These are phyloP conservation scores for Percopsis transmontana DNA, from an alignment of 2,113 vertebrate species.

Conservation along the genomic window DNA sequence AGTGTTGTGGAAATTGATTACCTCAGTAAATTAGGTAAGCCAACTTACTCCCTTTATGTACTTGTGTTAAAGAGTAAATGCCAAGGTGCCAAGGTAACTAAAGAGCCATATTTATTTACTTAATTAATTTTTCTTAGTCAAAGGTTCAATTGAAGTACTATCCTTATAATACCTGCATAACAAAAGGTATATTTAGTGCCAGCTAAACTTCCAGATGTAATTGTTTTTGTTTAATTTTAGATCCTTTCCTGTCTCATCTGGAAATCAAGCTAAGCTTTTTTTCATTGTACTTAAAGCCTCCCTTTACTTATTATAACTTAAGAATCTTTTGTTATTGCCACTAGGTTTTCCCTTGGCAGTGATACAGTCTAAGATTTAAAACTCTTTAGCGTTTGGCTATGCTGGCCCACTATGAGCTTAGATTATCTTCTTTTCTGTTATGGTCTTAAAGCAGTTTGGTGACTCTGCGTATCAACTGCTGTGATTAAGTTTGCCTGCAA, in stretches of 20 bases:
- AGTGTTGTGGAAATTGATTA: too few species aligned
- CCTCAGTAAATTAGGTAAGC: too few species aligned
- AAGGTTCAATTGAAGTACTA: conserved; percentile 29
- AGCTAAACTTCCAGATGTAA: conserved; percentile 32
- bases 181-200: conserved; percentile 12
- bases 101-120: background rate
- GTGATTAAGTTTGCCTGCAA: conserved; percentile 48
- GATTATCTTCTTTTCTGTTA: conserved; percentile 56
- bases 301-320: conserved; percentile 49
- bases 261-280: conserved; percentile 24
- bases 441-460: conserved; percentile 38
- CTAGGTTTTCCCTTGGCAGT: conserved; percentile 57
- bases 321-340: conserved; percentile 60
- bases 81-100: too few species aligned
- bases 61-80: too few species aligned
- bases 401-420: conserved; percentile 30
- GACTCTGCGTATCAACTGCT: conserved; percentile 30
- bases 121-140: conserved; percentile 4
- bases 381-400: conserved; percentile 48
- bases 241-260: conserved; percentile 28
- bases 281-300: conserved; percentile 14
- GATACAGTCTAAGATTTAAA: conserved; percentile 52
- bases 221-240: conserved; percentile 53
- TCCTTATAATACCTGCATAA: conserved; percentile 12
- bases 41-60: too few species aligned